These are phyloP conservation scores for Okapia johnstoni DNA, from an alignment of 2,113 vertebrate species.

Conservation along the genomic window DNA sequence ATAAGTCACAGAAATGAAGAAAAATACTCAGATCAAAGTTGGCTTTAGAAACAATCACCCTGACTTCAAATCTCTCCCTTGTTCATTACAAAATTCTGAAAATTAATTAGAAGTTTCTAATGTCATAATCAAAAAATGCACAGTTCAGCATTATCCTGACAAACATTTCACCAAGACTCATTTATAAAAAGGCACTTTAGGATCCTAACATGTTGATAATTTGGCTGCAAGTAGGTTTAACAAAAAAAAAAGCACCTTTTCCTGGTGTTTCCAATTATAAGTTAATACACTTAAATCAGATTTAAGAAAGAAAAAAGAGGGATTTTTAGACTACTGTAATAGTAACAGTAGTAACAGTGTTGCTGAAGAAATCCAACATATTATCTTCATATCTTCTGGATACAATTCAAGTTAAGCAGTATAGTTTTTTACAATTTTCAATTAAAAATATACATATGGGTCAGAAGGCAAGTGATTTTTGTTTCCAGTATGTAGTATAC, in stretches of 20 bases:
- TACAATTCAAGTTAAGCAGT: constrained; percentile 16
- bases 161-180: not conserved
- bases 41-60: not conserved
- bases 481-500: not conserved
- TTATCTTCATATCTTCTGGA: not conserved
- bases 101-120: constrained; percentile 6
- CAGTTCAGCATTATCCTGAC: constrained; percentile 4
- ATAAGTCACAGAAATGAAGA: constrained; percentile 12
- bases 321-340: not conserved
- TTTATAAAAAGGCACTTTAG: constrained; percentile 28
- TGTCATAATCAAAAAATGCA: constrained; percentile 4
- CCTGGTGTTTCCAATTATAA: constrained; percentile 15
- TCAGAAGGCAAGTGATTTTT: constrained; percentile 11
- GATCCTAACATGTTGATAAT: not conserved
- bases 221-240: not conserved
- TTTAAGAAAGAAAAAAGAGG: not conserved
- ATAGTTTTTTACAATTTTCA: not conserved
- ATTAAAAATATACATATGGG: not conserved
- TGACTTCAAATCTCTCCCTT: not conserved
- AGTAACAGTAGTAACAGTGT: not conserved
- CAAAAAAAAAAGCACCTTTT: constrained; percentile 14
- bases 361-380: not conserved
- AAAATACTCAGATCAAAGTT: constrained; percentile 4
- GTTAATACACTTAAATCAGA: constrained; percentile 17
- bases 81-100: constrained; percentile 14